Percentiles rank a stretch among this genome's conserved stretches.
These are phyloP conservation scores for Dasysyrphus tricinctus DNA, from an alignment of 2,888 invertebrate species.

Conservation along the genomic window DNA sequence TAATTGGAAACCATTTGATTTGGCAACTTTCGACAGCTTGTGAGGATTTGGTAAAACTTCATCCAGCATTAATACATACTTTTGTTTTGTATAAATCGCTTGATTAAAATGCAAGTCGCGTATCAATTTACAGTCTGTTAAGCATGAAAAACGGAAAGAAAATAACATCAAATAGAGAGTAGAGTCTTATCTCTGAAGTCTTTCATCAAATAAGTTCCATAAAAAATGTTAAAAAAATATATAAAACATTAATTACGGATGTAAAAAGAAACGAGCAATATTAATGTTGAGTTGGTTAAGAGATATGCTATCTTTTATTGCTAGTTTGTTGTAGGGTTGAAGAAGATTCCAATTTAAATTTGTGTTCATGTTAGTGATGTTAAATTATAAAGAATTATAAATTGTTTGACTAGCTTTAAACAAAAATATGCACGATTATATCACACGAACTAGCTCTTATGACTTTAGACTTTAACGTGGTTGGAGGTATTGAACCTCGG, in stretches of 20 bases:
- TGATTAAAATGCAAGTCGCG: constrained; percentile 36
- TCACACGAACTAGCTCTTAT: no score
- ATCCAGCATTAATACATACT: background rate
- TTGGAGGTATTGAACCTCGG: no score
- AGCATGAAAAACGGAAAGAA: constrained; percentile 12
- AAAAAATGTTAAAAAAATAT: background rate
- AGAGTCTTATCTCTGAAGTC: background rate
- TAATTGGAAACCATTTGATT: constrained; percentile 46
- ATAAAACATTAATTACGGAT: background rate
- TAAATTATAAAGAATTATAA: no score
- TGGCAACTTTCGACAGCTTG: constrained; percentile 58
- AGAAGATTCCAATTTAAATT: no score
- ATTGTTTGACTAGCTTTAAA: no score
- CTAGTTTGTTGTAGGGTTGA: no score
- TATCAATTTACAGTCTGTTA: constrained; percentile 37
- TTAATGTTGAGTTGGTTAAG: background rate
- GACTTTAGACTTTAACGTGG: no score
- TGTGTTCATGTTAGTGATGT: no score
- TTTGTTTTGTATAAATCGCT: constrained; percentile 31
- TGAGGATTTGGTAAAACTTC: constrained; percentile 44
- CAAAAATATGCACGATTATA: no score
- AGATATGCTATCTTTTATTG: no score
- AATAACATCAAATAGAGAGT: background rate
- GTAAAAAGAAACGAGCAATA: background rate
- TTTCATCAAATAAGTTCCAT: background rate